Conservation (phyloP, 2,888 invertebrate species). For the Theristus sp. region DNA sequence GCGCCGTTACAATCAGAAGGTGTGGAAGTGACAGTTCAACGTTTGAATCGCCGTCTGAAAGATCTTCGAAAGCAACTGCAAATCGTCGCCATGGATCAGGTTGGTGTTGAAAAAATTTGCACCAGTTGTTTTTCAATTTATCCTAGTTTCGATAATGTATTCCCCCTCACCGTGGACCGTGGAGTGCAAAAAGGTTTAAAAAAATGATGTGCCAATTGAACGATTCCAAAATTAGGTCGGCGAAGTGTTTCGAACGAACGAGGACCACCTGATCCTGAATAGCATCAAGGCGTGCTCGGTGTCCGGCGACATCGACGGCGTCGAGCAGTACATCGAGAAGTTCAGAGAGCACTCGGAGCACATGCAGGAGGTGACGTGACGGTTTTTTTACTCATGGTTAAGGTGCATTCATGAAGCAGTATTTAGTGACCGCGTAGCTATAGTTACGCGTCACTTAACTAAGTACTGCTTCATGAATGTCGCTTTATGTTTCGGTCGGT, state of each 20-base stretch:
- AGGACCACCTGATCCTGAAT: slow-evolving; percentile 34
- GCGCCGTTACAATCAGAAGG: slow-evolving; percentile 13
- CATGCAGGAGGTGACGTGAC: slow-evolving; percentile 94
- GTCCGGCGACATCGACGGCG: slow-evolving; percentile 62
- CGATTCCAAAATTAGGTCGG: too few relatives aligned
- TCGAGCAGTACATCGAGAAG: slow-evolving; percentile 77
- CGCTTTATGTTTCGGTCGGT: too few relatives aligned
- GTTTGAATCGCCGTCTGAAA: slow-evolving; percentile 22
- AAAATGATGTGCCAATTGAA: too few relatives aligned
- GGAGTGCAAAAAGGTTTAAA: too few relatives aligned
- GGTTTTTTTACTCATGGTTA: too few relatives aligned
- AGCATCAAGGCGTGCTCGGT: slow-evolving; percentile 35
- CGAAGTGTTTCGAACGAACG: slow-evolving; percentile 35
- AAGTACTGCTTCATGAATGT: background rate
- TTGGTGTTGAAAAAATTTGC: too few relatives aligned
- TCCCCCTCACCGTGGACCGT: too few relatives aligned
- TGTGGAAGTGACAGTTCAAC: slow-evolving; percentile 25
- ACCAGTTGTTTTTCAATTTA: too few relatives aligned
- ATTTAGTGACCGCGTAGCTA: background rate
- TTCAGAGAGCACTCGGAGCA: slow-evolving; percentile 96
- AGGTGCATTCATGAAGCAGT: slow-evolving; percentile 4
- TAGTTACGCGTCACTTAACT: background rate
- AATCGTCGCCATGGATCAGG: slow-evolving; percentile 37
- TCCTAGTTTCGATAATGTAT: too few relatives aligned
- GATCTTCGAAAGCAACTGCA: slow-evolving; percentile 32